These are phyloP conservation scores for Astropecten irregularis DNA, from an alignment of 53 echinoderm and acorn worm genomes.

Conservation along the genomic window DNA sequence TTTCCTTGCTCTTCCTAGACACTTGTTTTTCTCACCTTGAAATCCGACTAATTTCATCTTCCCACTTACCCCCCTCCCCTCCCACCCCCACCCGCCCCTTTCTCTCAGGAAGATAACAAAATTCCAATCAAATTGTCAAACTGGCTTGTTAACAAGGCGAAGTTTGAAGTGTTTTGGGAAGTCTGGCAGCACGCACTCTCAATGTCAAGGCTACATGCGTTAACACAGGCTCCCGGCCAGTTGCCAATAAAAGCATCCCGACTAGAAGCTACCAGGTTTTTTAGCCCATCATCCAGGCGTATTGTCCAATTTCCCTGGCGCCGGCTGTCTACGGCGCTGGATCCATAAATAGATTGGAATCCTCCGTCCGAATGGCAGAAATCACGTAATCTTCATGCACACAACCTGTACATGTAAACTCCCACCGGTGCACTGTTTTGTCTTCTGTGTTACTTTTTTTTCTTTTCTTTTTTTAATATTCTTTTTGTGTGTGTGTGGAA, in stretches of 20 bases:
- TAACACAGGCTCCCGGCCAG: constrained; percentile 10
- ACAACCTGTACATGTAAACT: background rate
- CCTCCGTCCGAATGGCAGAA: constrained; percentile 32
- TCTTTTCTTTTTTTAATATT: background rate
- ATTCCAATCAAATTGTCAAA: constrained; percentile 1
- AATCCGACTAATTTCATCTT: too few species aligned
- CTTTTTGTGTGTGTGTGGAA: background rate
- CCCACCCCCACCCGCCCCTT: background rate
- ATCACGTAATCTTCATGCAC: constrained; percentile 30
- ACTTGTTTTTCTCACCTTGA: too few species aligned
- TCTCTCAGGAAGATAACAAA: background rate
- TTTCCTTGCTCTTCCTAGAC: too few species aligned
- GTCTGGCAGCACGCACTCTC: too few species aligned
- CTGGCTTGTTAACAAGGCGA: constrained; percentile 13
- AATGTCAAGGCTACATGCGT: constrained; percentile 16
- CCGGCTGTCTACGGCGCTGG: constrained; percentile 9
- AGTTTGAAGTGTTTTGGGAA: constrained; percentile 15
- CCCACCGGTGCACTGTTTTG: background rate
- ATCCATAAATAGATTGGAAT: constrained; percentile 58
- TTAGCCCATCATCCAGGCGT: constrained; percentile 44
- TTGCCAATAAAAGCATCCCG: constrained; percentile 11
- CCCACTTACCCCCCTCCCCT: background rate
- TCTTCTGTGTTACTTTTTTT: background rate
- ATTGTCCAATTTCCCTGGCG: constrained; percentile 59
- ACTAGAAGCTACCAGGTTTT: constrained; percentile 30